phyloP scores from a whole-genome alignment of 37 sponge, comb jelly and placozoan genomes.

The Oopsacas minuta region DNA sequence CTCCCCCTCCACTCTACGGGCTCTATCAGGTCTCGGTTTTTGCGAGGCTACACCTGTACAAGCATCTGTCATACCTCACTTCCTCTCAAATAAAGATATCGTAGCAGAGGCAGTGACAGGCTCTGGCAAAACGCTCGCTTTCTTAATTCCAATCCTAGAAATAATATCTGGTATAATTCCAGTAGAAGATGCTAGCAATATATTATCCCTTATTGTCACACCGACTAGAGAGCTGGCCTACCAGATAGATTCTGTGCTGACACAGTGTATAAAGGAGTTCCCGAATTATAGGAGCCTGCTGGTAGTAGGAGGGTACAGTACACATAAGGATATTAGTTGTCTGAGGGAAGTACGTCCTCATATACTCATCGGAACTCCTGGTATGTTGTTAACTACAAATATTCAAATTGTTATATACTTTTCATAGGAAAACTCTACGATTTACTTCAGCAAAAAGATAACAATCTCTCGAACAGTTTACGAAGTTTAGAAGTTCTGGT shows the following conservation, averaged over 20 bases:
- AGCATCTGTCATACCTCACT: constrained; percentile 58
- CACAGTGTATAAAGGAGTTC: constrained; percentile 30
- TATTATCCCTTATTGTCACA: constrained; percentile 48
- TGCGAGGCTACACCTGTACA: constrained; percentile 23
- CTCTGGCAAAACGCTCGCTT: constrained; percentile 93
- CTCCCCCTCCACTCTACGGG: background rate
- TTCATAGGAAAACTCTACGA: constrained; percentile 81
- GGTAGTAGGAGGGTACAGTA: constrained; percentile 62
- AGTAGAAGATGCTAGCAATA: background rate
- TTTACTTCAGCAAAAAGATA: constrained; percentile 31
- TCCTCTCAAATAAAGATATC: constrained; percentile 76
- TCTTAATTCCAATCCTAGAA: constrained; percentile 82
- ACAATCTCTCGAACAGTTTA: constrained; percentile 31
- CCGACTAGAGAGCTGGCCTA: constrained; percentile 90
- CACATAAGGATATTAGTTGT: constrained; percentile 20
- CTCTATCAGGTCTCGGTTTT: background rate
- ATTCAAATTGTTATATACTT: constrained; percentile 42
- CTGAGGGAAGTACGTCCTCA: background rate
- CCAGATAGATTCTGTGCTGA: constrained; percentile 63
- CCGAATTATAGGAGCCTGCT: constrained; percentile 19
- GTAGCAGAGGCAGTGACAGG: constrained; percentile 89
- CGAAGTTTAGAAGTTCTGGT: constrained; percentile 67
- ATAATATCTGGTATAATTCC: constrained; percentile 22
- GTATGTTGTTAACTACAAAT: background rate
- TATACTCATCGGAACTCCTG: constrained; percentile 24